phyloP scores from a whole-genome alignment of 2,888 invertebrate species.

The Arctia plantaginis region DNA sequence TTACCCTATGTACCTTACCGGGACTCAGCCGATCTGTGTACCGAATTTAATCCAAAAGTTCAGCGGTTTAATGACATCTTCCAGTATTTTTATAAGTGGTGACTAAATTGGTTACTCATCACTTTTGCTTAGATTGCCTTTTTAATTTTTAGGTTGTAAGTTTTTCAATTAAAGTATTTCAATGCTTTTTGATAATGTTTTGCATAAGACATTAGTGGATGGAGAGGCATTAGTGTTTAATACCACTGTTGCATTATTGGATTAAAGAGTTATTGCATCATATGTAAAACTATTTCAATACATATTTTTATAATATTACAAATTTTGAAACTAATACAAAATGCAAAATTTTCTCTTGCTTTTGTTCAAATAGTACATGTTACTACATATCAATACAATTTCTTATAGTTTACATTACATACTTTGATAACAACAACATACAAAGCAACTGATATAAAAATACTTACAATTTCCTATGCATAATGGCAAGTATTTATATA shows the following conservation, averaged over 20 bases:
- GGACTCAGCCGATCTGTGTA: no score
- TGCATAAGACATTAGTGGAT: not conserved
- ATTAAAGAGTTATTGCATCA: not conserved
- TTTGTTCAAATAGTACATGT: not conserved
- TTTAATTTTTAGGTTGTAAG: not conserved
- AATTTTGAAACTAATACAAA: not conserved
- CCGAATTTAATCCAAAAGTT: no score
- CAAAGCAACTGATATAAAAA: slow-evolving; percentile 18
- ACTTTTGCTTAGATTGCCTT: not conserved
- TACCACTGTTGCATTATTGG: not conserved
- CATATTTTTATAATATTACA: not conserved
- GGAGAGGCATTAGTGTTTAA: not conserved
- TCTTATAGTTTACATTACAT: not conserved
- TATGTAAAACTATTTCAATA: not conserved
- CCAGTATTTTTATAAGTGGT: not conserved
- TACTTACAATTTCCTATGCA: slow-evolving; percentile 83
- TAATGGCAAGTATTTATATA: slow-evolving; percentile 58
- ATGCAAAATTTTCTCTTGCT: not conserved
- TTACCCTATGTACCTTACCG: no score
- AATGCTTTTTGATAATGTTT: not conserved
- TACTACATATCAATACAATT: not conserved
- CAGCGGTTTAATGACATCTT: not conserved
- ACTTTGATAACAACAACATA: slow-evolving; percentile 10
- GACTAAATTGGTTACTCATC: not conserved
- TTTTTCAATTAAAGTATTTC: not conserved